Percentiles rank a stretch among this genome's conserved stretches.
Evolutionary conservation across 2,113 vertebrate species (phyloP).

Genomic region (Thamnaconus septentrionalis): DNA sequence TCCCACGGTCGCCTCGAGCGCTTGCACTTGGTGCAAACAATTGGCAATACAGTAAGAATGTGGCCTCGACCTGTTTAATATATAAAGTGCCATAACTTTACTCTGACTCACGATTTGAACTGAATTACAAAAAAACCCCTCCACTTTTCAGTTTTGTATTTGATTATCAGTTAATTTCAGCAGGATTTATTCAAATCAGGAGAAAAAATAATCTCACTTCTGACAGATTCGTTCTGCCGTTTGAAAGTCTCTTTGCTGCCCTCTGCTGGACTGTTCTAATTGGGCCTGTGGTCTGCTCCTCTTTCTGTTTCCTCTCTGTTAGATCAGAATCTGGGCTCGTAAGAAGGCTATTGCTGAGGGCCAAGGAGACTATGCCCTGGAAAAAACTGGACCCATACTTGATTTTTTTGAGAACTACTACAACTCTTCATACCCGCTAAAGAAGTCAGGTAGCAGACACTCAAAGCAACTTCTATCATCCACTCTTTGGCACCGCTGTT

Average conservation of each 20-base stretch:
- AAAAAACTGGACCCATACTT: conserved; percentile 79
- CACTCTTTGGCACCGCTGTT: too few relatives aligned
- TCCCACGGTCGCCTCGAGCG: too few relatives aligned
- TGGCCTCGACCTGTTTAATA: too few relatives aligned
- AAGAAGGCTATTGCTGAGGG: conserved; percentile 64
- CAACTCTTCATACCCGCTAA: conserved; percentile 77
- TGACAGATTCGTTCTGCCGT: not conserved
- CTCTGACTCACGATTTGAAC: too few relatives aligned
- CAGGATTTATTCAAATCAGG: too few relatives aligned
- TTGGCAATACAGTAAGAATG: too few relatives aligned
- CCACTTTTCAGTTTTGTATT: too few relatives aligned
- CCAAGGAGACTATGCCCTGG: conserved; percentile 79
- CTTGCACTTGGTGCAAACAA: too few relatives aligned
- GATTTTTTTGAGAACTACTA: conserved; percentile 80
- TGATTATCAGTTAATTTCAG: too few relatives aligned
- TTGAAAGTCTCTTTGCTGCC: conserved; percentile 17
- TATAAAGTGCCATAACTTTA: too few relatives aligned
- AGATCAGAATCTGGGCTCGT: conserved; percentile 93
- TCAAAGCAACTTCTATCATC: not conserved
- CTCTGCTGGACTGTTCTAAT: conserved; percentile 43
- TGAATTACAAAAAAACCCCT: too few relatives aligned
- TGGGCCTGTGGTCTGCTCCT: not conserved
- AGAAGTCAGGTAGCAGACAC: conserved; percentile 82
- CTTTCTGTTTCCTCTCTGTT: conserved; percentile 4
- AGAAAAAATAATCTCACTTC: too few relatives aligned